Conservation (phyloP, 2,888 invertebrate species). For the Eupithecia insigniata region DNA sequence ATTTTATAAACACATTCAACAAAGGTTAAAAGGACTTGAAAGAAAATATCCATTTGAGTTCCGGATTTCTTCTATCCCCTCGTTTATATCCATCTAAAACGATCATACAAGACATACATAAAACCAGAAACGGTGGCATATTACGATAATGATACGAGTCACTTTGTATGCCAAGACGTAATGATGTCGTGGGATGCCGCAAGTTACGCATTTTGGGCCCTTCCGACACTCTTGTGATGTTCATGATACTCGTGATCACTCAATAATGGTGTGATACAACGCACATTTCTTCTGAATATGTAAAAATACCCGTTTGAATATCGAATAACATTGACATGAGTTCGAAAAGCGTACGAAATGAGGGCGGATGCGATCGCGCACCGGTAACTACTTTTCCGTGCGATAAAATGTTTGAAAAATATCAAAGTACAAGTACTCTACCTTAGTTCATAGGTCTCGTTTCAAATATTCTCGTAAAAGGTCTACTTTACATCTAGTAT, state of each 20-base stretch:
- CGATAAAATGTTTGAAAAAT: slow-evolving; percentile 72
- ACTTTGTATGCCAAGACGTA: slow-evolving; percentile 50
- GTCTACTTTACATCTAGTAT: background rate
- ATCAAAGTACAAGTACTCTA: slow-evolving; percentile 46
- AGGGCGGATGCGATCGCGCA: slow-evolving; percentile 73
- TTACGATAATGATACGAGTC: slow-evolving; percentile 52
- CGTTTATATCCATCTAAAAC: slow-evolving; percentile 30
- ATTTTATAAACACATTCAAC: slow-evolving; percentile 1
- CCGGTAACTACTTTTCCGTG: slow-evolving; percentile 83
- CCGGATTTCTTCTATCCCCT: slow-evolving; percentile 7
- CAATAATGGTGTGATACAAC: slow-evolving; percentile 69
- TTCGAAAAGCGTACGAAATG: slow-evolving; percentile 65
- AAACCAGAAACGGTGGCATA: slow-evolving; percentile 42
- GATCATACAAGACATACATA: slow-evolving; percentile 35
- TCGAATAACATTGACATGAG: slow-evolving; percentile 52
- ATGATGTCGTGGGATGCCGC: slow-evolving; percentile 41
- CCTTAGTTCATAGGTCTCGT: background rate
- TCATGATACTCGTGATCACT: slow-evolving; percentile 67
- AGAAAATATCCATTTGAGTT: background rate
- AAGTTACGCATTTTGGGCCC: slow-evolving; percentile 48
- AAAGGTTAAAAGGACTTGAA: background rate
- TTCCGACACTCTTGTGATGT: slow-evolving; percentile 57
- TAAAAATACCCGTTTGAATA: slow-evolving; percentile 48
- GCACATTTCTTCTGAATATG: slow-evolving; percentile 53
- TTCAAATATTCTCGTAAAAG: background rate